These are phyloP conservation scores for Kuschelorhynchus macadamiae DNA, from an alignment of 2,888 invertebrate species.

Conservation along the genomic window DNA sequence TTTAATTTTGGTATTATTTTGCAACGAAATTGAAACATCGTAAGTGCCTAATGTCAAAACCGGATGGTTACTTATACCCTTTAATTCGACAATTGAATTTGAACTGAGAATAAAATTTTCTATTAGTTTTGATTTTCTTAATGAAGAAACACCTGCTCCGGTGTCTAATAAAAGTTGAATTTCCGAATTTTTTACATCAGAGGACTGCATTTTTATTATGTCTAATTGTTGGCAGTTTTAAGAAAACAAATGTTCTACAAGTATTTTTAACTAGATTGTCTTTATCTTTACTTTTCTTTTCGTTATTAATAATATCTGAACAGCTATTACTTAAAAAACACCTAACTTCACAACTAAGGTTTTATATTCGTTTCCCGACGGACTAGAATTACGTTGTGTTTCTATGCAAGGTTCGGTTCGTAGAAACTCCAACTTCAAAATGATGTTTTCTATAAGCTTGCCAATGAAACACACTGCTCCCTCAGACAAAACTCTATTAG, in stretches of 20 bases:
- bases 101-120: not conserved
- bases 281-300: not conserved
- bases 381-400: too few relatives aligned
- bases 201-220: conserved; percentile 2
- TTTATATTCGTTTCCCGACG: conserved; percentile 6
- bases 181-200: not conserved
- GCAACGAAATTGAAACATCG: conserved; percentile 3
- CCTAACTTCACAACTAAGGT: not conserved
- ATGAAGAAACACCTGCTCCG: conserved; percentile 6
- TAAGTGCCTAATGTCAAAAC: conserved; percentile 9
- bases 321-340: not conserved
- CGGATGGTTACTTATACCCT: conserved; percentile 11
- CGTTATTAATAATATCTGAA: not conserved
- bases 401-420: too few relatives aligned
- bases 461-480: too few relatives aligned
- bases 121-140: conserved; percentile 3
- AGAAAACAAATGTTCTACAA: not conserved
- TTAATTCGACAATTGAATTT: conserved; percentile 7
- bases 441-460: too few relatives aligned
- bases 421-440: too few relatives aligned
- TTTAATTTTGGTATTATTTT: conserved; percentile 6
- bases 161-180: conserved; percentile 11
- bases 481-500: too few relatives aligned
- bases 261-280: not conserved
- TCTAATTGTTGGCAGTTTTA: conserved; percentile 14